Percentiles rank a stretch among this genome's conserved stretches.
phyloP scores from a whole-genome alignment of 2,113 vertebrate genomes.

The Gadus macrocephalus region DNA sequence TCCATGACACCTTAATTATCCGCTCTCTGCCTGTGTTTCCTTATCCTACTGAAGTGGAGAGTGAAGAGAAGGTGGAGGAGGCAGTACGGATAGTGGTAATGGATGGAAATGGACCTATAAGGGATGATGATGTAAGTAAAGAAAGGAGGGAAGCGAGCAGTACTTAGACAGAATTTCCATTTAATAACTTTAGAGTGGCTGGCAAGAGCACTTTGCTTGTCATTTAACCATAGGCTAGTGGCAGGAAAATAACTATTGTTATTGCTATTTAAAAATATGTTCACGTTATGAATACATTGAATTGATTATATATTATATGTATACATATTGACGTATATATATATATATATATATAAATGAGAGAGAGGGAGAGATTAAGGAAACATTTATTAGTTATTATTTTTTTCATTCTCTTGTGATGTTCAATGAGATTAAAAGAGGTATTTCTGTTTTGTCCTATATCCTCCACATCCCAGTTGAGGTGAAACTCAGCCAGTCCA shows the following conservation, averaged over 20 bases:
- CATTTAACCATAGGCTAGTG: not conserved
- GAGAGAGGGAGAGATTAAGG: no score
- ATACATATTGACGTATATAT: no score
- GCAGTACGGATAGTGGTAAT: constrained; percentile 16
- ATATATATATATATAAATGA: no score
- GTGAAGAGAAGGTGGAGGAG: constrained; percentile 5
- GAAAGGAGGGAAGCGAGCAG: constrained; percentile 3
- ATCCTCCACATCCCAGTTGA: no score
- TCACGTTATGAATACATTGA: not conserved
- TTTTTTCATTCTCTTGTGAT: no score
- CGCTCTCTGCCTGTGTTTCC: constrained; percentile 3
- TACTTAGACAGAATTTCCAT: constrained; percentile 7
- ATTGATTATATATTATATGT: no score
- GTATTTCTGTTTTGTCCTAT: no score
- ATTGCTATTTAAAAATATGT: not conserved
- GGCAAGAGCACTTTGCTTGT: not conserved
- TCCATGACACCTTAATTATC: no score
- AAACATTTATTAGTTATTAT: no score
- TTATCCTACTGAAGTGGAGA: constrained; percentile 32
- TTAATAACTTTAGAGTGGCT: constrained; percentile 7
- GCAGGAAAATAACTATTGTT: not conserved
- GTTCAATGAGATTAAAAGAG: no score
- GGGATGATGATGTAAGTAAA: constrained; percentile 15
- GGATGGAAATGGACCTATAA: constrained; percentile 24
- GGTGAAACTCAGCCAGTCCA: no score